These are phyloP conservation scores for Actinernus sp. DNA, from an alignment of 92 coral and sea anemone species.

Conservation along the genomic window DNA sequence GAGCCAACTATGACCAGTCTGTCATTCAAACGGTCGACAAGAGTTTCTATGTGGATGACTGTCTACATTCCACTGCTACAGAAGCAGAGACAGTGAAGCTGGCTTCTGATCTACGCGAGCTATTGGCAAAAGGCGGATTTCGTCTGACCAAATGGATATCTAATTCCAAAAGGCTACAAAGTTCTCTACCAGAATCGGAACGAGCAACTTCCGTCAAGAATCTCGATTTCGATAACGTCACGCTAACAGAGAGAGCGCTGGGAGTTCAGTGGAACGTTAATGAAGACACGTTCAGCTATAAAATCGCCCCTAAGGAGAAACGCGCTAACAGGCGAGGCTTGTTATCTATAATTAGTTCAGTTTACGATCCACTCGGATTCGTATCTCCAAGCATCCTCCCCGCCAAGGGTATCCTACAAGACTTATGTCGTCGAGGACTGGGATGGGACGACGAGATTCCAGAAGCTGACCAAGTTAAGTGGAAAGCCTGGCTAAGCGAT, in stretches of 20 bases:
- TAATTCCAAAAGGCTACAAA: conserved; percentile 6
- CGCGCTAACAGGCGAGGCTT: conserved; percentile 20
- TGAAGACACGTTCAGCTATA: conserved; percentile 7
- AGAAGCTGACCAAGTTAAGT: not conserved
- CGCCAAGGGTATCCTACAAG: conserved; percentile 37
- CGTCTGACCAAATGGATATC: conserved; percentile 32
- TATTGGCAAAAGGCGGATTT: conserved; percentile 23
- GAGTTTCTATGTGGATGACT: not conserved
- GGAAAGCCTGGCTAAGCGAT: conserved; percentile 7
- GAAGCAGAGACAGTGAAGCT: not conserved
- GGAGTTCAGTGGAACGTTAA: too few relatives aligned
- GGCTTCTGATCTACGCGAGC: conserved; percentile 1
- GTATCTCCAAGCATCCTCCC: conserved; percentile 11
- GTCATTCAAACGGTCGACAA: not conserved
- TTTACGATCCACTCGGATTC: conserved; percentile 25
- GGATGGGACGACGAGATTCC: conserved; percentile 18
- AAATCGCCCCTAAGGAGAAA: too few relatives aligned
- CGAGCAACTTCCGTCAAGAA: conserved; percentile 14
- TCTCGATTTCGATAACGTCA: conserved; percentile 29
- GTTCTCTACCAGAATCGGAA: conserved; percentile 16
- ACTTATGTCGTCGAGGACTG: conserved; percentile 17
- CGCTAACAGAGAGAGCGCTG: conserved; percentile 7
- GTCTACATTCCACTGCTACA: not conserved
- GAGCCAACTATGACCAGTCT: conserved; percentile 1
- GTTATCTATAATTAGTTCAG: conserved; percentile 17